Evolutionary conservation across 2,888 invertebrate genomes (phyloP).

Genomic region (Tetrapedia diversipes): DNA sequence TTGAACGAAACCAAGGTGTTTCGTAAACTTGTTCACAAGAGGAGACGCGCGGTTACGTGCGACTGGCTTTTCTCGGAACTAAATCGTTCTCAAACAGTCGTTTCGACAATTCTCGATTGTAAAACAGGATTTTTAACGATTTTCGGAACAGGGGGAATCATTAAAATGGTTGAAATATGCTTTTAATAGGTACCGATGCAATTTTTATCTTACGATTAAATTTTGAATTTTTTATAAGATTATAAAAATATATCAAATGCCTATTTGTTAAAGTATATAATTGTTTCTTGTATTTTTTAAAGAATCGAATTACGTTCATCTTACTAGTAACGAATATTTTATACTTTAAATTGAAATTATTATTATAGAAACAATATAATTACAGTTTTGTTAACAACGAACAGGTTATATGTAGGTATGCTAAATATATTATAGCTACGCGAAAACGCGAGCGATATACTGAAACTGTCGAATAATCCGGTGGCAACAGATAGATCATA

Average conservation of each 20-base stretch:
- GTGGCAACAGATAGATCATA: not conserved
- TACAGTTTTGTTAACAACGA: not conserved
- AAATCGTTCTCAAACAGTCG: not conserved
- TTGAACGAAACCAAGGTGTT: conserved; percentile 23
- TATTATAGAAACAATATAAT: not conserved
- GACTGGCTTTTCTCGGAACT: conserved; percentile 13
- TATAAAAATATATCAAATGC: too few relatives aligned
- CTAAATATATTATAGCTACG: not conserved
- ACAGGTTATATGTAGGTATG: not conserved
- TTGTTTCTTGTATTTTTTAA: not conserved
- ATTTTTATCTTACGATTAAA: too few relatives aligned
- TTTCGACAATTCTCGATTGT: not conserved
- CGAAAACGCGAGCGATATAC: not conserved
- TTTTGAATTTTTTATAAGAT: too few relatives aligned
- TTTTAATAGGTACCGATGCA: too few relatives aligned
- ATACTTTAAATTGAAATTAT: not conserved
- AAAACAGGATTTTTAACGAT: not conserved
- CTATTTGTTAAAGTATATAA: not conserved
- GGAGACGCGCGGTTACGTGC: conserved; percentile 1
- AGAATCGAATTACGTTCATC: not conserved
- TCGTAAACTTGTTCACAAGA: conserved; percentile 16
- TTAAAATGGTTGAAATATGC: too few relatives aligned
- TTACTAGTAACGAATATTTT: not conserved
- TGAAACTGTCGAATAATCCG: conserved; percentile 6
- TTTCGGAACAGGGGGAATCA: not conserved